phyloP scores from a whole-genome alignment of 2,113 vertebrate genomes.

The Poeciliopsis occidentalis region DNA sequence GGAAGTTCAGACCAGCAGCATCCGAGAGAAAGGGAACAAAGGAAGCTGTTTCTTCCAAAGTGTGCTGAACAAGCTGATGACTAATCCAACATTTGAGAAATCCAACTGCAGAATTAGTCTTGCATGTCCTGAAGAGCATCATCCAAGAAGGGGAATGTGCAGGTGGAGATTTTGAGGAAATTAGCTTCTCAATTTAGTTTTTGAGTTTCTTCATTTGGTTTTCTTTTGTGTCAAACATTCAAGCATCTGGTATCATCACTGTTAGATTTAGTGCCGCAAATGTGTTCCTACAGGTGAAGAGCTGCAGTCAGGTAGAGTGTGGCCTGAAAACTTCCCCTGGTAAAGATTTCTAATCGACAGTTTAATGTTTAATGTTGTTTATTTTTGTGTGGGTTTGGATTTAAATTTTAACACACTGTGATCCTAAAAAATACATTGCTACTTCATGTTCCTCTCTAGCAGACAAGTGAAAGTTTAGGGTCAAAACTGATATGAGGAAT shows the following conservation, averaged over 20 bases:
- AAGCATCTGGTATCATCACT: neutral
- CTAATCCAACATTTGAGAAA: constrained; percentile 5
- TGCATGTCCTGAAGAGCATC: neutral
- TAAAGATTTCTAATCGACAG: neutral
- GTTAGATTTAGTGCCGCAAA: neutral
- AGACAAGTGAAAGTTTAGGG: neutral
- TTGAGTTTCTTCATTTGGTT: neutral
- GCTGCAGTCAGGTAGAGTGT: too few species aligned
- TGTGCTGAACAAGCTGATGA: constrained; percentile 7
- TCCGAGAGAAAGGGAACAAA: constrained; percentile 24
- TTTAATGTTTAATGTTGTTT: neutral
- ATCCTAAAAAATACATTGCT: neutral
- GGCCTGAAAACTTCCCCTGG: too few species aligned
- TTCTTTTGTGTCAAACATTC: neutral
- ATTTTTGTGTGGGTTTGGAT: neutral
- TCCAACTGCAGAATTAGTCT: neutral
- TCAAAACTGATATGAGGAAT: neutral
- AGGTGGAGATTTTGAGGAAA: neutral
- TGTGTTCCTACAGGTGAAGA: neutral
- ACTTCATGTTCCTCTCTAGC: neutral
- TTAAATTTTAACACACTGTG: neutral
- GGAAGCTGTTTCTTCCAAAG: neutral
- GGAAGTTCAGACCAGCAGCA: constrained; percentile 20
- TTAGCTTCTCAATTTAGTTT: neutral
- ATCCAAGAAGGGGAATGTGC: neutral